Conservation (phyloP, 2,113 vertebrate species). For the Microcebus griseorufus region DNA sequence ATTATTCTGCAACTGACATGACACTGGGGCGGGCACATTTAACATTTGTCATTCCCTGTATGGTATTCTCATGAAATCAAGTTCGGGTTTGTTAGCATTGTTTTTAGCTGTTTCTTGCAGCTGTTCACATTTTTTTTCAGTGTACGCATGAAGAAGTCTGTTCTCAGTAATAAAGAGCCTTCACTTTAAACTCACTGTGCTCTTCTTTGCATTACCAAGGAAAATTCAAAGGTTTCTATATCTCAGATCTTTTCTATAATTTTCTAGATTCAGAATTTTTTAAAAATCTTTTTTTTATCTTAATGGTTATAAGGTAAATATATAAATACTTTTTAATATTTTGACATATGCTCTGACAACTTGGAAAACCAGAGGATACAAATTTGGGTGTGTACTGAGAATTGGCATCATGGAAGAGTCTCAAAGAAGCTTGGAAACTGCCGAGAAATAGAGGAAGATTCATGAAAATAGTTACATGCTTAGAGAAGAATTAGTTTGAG, state of each 20-base stretch:
- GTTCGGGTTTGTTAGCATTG: no score
- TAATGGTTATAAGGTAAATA: not conserved
- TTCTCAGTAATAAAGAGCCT: not conserved
- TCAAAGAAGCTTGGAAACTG: not conserved
- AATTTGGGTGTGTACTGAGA: not conserved
- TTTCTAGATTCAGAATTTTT: not conserved
- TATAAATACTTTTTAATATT: not conserved
- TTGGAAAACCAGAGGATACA: not conserved
- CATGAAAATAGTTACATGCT: not conserved
- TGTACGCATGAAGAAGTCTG: not conserved
- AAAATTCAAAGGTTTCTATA: not conserved
- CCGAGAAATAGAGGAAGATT: not conserved
- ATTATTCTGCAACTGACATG: not conserved
- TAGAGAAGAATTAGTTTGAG: not conserved
- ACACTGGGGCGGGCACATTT: no score
- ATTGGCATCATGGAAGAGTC: not conserved
- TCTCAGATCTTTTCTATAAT: not conserved
- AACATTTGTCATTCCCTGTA: not conserved
- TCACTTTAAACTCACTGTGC: not conserved
- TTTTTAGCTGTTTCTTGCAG: not conserved
- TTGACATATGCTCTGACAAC: not conserved
- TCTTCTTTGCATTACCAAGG: not conserved
- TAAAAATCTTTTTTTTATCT: not conserved
- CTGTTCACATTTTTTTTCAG: not conserved
- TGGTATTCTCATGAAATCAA: rapidly evolving